Evolutionary conservation across 2,888 invertebrate genomes (phyloP).

Genomic region (Chorisops tibialis): DNA sequence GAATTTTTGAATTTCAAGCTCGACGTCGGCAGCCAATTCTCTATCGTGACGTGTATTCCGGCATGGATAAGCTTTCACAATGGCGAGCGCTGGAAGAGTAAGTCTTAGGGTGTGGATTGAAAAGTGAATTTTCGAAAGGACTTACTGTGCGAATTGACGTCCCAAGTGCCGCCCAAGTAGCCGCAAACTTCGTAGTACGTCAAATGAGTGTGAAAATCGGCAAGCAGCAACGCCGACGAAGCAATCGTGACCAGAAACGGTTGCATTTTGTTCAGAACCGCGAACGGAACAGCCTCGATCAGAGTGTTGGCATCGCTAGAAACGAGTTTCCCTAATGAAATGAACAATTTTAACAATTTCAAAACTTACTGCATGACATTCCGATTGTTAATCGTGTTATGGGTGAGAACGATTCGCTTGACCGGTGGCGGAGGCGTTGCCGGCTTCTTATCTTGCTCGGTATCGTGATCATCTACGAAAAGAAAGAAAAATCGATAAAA

Average conservation of each 20-base stretch:
- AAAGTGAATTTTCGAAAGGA: too few species aligned
- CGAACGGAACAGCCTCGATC: conserved; percentile 85
- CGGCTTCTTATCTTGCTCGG: conserved; percentile 62
- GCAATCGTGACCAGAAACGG: conserved; percentile 86
- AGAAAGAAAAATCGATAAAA: not conserved
- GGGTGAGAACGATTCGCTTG: conserved; percentile 68
- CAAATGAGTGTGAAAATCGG: conserved; percentile 91
- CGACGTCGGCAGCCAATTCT: conserved; percentile 71
- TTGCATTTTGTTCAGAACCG: conserved; percentile 83
- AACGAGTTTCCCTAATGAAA: conserved; percentile 27
- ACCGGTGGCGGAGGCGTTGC: conserved; percentile 60
- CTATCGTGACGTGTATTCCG: conserved; percentile 76
- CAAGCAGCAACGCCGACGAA: conserved; percentile 79
- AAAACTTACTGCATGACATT: conserved; percentile 71
- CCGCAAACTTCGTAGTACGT: conserved; percentile 93
- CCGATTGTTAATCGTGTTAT: conserved; percentile 71
- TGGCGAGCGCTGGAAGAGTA: conserved; percentile 68
- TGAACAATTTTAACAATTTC: too few species aligned
- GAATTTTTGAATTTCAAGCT: conserved; percentile 75
- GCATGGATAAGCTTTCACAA: conserved; percentile 87
- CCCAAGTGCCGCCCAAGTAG: conserved; percentile 95
- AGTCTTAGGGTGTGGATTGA: too few species aligned
- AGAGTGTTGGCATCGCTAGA: conserved; percentile 82
- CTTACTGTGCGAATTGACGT: conserved; percentile 89
- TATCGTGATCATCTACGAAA: conserved; percentile 56